Percentiles rank a stretch among this genome's conserved stretches.
These are phyloP conservation scores for Holacanthus passer DNA, from an alignment of 2,113 vertebrate species.

Conservation along the genomic window DNA sequence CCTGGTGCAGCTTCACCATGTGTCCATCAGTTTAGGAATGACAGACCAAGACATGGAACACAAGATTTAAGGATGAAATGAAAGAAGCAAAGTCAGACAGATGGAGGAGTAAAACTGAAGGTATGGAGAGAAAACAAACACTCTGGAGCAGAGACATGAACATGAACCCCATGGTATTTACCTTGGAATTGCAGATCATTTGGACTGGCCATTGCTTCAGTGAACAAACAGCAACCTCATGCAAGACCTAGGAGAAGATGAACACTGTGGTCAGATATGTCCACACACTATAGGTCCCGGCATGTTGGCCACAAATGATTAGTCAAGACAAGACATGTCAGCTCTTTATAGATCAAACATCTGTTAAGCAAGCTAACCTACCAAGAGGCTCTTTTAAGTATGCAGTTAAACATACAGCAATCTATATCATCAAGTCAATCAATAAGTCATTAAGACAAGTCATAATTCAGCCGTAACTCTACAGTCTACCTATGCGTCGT, in stretches of 20 bases:
- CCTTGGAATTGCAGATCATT: conserved; percentile 88
- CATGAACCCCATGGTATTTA: conserved; percentile 51
- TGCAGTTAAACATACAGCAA: background rate
- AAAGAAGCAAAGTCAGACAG: background rate
- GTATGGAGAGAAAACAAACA: background rate
- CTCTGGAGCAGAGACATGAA: background rate
- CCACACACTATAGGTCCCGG: background rate
- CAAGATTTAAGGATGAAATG: background rate
- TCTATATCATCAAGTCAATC: too few relatives aligned
- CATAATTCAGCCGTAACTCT: accelerated
- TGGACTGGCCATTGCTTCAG: conserved; percentile 83
- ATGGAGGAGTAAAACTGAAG: background rate
- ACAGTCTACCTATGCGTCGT: background rate
- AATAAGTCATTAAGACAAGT: background rate
- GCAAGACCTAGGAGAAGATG: conserved; percentile 25
- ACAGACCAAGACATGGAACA: background rate
- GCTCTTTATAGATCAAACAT: background rate
- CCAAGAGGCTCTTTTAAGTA: background rate
- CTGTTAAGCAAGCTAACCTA: background rate
- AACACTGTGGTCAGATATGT: background rate
- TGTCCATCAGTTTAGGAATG: background rate
- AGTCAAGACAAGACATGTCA: background rate
- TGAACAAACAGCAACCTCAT: conserved; percentile 29
- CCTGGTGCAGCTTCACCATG: background rate
- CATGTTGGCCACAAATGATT: background rate